Conservation (phyloP, 2,113 vertebrate genomes). For the Chionodraco myersi region DNA sequence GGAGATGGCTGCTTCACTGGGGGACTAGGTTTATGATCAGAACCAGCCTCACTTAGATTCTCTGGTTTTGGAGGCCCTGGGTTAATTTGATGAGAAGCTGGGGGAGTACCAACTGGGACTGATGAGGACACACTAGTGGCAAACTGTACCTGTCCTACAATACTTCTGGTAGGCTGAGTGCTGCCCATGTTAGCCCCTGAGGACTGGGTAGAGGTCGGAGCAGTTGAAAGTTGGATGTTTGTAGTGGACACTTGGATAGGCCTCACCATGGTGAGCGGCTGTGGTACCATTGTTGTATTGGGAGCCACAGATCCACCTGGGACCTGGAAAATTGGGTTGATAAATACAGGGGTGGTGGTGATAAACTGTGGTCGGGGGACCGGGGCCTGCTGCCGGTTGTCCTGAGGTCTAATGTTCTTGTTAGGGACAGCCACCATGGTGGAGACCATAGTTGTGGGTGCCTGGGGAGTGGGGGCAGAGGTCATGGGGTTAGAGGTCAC, state of each 20-base stretch:
- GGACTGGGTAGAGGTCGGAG: conserved; percentile 68
- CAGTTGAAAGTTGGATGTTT: conserved; percentile 90
- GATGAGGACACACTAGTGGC: conserved; percentile 76
- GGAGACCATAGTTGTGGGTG: conserved; percentile 87
- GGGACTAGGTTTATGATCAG: conserved; percentile 68
- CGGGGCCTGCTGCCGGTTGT: conserved; percentile 81
- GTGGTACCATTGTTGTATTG: conserved; percentile 88
- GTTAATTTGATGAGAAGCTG: conserved; percentile 64
- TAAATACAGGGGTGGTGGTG: conserved; percentile 91
- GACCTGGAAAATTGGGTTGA: conserved; percentile 94
- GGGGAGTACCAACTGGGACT: conserved; percentile 66
- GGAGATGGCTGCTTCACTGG: conserved; percentile 80
- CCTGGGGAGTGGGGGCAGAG: conserved; percentile 87
- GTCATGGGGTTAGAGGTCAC: conserved; percentile 94
- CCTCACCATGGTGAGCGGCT: conserved; percentile 90
- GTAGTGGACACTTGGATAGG: conserved; percentile 90
- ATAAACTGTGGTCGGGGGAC: conserved; percentile 89
- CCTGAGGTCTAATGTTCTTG: conserved; percentile 90
- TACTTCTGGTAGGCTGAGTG: conserved; percentile 82
- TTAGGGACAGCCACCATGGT: conserved; percentile 91
- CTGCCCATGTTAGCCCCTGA: conserved; percentile 76
- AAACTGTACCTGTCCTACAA: conserved; percentile 85
- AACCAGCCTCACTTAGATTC: conserved; percentile 76
- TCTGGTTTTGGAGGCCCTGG: conserved; percentile 80
- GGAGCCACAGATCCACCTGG: conserved; percentile 74